A percentile compares a stretch with the other conserved stretches of the same genome.
phyloP scores from a whole-genome alignment of 2,888 invertebrate species.

The Brenthis hecate region DNA sequence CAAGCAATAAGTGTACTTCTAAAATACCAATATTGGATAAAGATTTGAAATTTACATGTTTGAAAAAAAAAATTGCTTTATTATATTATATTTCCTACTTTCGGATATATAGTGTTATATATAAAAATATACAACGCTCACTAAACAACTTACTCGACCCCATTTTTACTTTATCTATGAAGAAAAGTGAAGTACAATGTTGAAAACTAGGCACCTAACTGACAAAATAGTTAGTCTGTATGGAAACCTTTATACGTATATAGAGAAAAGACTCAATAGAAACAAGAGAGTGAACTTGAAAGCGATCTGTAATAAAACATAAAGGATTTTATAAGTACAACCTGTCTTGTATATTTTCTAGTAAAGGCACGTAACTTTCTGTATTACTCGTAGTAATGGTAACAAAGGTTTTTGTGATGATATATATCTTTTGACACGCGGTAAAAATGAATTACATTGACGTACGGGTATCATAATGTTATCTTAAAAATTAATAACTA shows the following conservation, averaged over 20 bases:
- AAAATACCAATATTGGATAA: too few species aligned
- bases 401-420: slow-evolving; percentile 4
- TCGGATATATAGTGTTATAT: too few species aligned
- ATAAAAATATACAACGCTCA: too few species aligned
- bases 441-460: slow-evolving; percentile 2
- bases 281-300: slow-evolving; percentile 1
- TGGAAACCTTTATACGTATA: background rate
- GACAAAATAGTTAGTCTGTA: background rate
- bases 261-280: slow-evolving; percentile 2
- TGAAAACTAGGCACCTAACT: slow-evolving; percentile 5
- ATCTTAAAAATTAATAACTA: background rate
- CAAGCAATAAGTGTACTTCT: too few species aligned
- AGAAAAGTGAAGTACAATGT: background rate
- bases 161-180: too few species aligned
- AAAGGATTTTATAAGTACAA: background rate
- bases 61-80: too few species aligned
- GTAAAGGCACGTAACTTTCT: too few species aligned
- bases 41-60: background rate
- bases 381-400: background rate
- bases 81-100: too few species aligned
- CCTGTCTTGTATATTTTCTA: too few species aligned
- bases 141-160: too few species aligned
- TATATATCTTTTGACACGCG: slow-evolving; percentile 6
- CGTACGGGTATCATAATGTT: background rate
- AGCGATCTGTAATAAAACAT: background rate